Conservation (phyloP, 2,888 invertebrate species). For the Nomada ferruginata region DNA sequence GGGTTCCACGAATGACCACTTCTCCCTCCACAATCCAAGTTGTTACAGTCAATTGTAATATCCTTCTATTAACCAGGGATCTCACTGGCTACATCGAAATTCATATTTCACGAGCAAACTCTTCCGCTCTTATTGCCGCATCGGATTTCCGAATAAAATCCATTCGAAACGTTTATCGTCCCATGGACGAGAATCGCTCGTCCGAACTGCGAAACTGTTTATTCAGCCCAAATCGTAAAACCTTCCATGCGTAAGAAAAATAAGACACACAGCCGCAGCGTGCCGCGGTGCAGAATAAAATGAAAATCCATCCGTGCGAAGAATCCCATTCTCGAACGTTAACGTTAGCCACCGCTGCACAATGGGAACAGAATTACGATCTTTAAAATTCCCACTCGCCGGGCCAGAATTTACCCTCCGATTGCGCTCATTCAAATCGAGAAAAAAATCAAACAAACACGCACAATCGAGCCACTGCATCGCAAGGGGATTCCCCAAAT, state of each 20-base stretch:
- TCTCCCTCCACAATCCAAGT: neutral
- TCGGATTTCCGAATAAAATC: no score
- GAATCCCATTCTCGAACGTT: neutral
- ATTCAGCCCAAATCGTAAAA: neutral
- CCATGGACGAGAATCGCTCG: neutral
- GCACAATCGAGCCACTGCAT: constrained; percentile 12
- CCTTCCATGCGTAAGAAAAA: neutral
- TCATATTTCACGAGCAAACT: no score
- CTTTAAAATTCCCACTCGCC: constrained; percentile 33
- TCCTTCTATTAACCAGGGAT: neutral
- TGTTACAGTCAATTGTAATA: neutral
- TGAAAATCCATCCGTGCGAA: neutral
- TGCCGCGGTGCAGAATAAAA: neutral
- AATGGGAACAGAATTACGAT: constrained; percentile 19
- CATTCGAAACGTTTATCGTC: no score
- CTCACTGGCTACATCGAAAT: neutral
- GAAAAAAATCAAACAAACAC: constrained; percentile 14
- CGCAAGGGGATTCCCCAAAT: constrained; percentile 24
- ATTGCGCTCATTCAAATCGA: constrained; percentile 34
- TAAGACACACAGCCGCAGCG: neutral
- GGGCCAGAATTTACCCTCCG: constrained; percentile 12
- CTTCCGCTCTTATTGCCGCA: no score
- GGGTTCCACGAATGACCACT: neutral
- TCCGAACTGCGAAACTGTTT: neutral
- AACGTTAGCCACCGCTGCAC: constrained; percentile 10